Evolutionary conservation across 2,797 vertebrate species (phyloP), one percentile per base, ranked within the genome.

Genomic region (Liparis tanakae): DNA sequence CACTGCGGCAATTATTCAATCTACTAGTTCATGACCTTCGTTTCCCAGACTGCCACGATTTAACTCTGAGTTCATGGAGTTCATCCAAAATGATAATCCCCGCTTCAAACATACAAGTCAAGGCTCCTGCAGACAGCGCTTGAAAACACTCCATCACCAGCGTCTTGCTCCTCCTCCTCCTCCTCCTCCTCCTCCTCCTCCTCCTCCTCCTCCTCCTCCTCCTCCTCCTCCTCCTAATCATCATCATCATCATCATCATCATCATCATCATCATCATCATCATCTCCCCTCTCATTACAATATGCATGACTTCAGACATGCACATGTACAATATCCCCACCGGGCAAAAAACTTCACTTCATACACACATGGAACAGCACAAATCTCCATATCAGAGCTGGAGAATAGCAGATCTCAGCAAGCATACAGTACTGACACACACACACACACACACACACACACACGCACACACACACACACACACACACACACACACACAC

Each of bases 31-130:
- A 81, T 82, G 86, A 91, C 84, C 83, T 78, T 46, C 5, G 25
- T 63, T 80, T 71, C 33, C 62, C 67, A 48, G 85, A 78, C 18
- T 54, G 63, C 70, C 62, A 60, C 9, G 13, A 50, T 79, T 84
- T 54, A 70, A 79, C 50, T 85, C 64, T 5, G 80, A 68, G 67
- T 88, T 89, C 67, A 80, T n/a, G 57, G 56, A 78, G 72, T 89
- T 86, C 74, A 83, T 82, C 80, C 74, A 81, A 13, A 79, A 87
- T 82, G 54, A 79, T 81, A 85, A 89, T 81, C 65, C 67, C 82
- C 62, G 69, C 79, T 83, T 90, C 72, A 90, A 87, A 88, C 60
- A 87, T 80, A 82, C 77, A 81, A 59, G 69, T 54, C 30, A 74
- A 39, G 59, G 60, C 72, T 76, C 71, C 67, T 50, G 59, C 62